Evolutionary conservation across 2,888 invertebrate species (phyloP).

Genomic region (Clunio marinus): DNA sequence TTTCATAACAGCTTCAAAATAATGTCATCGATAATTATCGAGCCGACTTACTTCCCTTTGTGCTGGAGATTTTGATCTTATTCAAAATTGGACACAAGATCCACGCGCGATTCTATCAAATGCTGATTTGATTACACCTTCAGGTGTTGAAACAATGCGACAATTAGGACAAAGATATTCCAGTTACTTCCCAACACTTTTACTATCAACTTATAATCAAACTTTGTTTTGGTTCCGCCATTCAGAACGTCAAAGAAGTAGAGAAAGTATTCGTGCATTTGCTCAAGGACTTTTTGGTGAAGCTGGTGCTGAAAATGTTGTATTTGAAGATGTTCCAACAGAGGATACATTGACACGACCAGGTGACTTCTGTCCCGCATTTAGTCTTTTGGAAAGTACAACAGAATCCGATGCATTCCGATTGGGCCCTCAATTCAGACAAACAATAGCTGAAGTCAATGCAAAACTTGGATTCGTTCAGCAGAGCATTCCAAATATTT

Average conservation of each 20-base stretch:
- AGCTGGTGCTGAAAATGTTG: slow-evolving; percentile 50
- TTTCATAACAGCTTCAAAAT: neutral
- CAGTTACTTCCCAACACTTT: slow-evolving; percentile 2
- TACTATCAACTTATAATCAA: slow-evolving; percentile 1
- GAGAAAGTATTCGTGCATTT: slow-evolving; percentile 61
- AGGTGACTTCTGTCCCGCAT: neutral
- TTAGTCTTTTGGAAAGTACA: neutral
- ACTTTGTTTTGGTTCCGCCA: slow-evolving; percentile 59
- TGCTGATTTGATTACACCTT: neutral
- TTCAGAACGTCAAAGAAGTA: slow-evolving; percentile 57
- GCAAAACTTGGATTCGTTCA: neutral
- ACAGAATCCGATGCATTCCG: neutral
- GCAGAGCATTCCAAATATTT: neutral
- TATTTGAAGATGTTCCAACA: slow-evolving; percentile 54
- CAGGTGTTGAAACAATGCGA: neutral
- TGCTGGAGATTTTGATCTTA: neutral
- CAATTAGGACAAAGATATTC: neutral
- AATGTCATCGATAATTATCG: neutral
- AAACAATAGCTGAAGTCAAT: slow-evolving; percentile 9
- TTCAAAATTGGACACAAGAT: neutral
- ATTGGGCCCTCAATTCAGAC: neutral
- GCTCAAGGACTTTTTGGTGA: slow-evolving; percentile 62
- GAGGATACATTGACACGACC: slow-evolving; percentile 43
- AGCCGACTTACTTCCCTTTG: neutral
- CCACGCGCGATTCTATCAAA: neutral